These are phyloP conservation scores for Ameiurus melas DNA, from an alignment of 2,113 vertebrate genomes.

Conservation along the genomic window DNA sequence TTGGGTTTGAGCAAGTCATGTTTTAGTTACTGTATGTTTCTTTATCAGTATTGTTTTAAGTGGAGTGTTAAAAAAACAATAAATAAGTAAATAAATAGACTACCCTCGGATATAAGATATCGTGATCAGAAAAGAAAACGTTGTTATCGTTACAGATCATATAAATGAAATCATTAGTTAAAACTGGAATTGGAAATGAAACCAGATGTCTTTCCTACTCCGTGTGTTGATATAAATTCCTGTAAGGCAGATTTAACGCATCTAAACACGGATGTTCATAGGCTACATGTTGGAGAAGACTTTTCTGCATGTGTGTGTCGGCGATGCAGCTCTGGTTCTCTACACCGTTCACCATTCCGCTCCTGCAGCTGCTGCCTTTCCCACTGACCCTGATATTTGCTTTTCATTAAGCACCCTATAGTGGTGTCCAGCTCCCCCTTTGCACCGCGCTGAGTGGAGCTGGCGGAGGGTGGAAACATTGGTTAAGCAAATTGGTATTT, in stretches of 20 bases:
- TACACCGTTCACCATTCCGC: neutral
- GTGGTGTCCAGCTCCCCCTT: constrained; percentile 47
- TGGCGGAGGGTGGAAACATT: constrained; percentile 74
- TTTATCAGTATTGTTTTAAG: neutral
- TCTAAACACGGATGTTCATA: neutral
- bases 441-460: constrained; percentile 62
- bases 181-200: neutral
- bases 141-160: neutral
- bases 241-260: neutral
- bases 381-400: constrained; percentile 43
- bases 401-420: constrained; percentile 55
- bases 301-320: neutral
- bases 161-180: neutral
- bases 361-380: constrained; percentile 11
- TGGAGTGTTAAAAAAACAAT: neutral
- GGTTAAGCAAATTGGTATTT: constrained; percentile 84
- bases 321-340: neutral
- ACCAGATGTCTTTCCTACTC: neutral
- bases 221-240: neutral
- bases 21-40: neutral
- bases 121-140: neutral
- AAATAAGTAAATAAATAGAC: neutral
- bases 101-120: neutral
- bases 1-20: neutral
- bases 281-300: neutral